Evolutionary conservation across 2,113 vertebrate genomes (phyloP), one percentile per base, ranked within the genome.

Genomic region (Thomomys bottae): DNA sequence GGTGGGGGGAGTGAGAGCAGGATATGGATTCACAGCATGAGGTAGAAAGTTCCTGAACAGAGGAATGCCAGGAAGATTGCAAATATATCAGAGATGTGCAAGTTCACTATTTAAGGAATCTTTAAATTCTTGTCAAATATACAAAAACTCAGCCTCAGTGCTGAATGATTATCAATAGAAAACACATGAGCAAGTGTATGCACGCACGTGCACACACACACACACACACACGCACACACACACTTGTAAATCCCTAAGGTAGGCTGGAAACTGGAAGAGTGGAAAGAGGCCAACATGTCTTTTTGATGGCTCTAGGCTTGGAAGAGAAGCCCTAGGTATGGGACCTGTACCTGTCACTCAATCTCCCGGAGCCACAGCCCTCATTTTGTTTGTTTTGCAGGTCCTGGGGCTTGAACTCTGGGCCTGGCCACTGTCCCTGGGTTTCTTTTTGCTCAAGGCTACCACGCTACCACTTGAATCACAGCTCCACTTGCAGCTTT

Each of bases 271-370:
- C 64, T n/a, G 73, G 24, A 61, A n/a, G 73, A 71, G 49, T 14
- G 34, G 70, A 20, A 21, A 24, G 73, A 30, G 32, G 26, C 72
- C 57, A 57, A 34, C 23, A 1, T 26, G 57, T 57, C 42, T 54
- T 11, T 14, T 57, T 8, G 59, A 15, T 0, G 24, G 3, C 42
- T 49, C 57, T 0, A 2, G 17, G 54, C 30, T 2, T 20, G 14
- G 75, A 26, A 7, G 21, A 54, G 45, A 63, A 63, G 15, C 23
- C 49, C 21, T 38, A 10, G 26, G 38, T 36, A 64, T 24, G 86
- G 54, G n/a, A n/a, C 17, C 54, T 70, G 40, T 67, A 9, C 64
- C 30, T 20, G 90, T 61, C n/a, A 2, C 32, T n/a, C 21, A 14
- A 64, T 14, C 40, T 66, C 77, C 4, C 26, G 17, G 80, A 92